Conservation (phyloP, 2,113 vertebrate species). For the Arizona elegans region DNA sequence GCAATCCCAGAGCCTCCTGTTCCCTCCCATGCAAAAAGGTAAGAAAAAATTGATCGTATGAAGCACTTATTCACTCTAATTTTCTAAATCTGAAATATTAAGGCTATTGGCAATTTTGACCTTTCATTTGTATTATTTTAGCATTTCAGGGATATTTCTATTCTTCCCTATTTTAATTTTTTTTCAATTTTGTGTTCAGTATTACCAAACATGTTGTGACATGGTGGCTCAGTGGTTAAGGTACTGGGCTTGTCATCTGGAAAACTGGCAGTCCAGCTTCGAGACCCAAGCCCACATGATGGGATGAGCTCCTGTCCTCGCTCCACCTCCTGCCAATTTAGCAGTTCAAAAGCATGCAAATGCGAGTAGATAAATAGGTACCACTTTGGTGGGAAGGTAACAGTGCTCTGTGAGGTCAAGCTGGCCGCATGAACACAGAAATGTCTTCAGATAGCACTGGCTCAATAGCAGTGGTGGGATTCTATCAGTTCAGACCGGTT, state of each 20-base stretch:
- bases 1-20: background rate
- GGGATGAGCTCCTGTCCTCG: background rate
- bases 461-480: no score
- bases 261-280: background rate
- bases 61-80: background rate
- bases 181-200: background rate
- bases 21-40: background rate
- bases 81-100: background rate
- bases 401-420: no score
- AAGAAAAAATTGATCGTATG: background rate
- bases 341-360: no score
- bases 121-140: background rate
- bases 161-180: background rate
- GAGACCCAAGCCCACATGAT: background rate
- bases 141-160: background rate
- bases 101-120: background rate
- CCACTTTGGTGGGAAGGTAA: no score
- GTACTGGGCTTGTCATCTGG: background rate
- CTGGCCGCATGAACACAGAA: no score
- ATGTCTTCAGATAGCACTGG: no score
- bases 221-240: background rate
- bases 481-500: no score
- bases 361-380: no score
- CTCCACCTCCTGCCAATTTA: background rate
- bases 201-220: background rate